A percentile compares a stretch with the other conserved stretches of the same genome.
Conservation (phyloP, 2,888 invertebrate genomes). For the Malthinus seriepunctatus region DNA sequence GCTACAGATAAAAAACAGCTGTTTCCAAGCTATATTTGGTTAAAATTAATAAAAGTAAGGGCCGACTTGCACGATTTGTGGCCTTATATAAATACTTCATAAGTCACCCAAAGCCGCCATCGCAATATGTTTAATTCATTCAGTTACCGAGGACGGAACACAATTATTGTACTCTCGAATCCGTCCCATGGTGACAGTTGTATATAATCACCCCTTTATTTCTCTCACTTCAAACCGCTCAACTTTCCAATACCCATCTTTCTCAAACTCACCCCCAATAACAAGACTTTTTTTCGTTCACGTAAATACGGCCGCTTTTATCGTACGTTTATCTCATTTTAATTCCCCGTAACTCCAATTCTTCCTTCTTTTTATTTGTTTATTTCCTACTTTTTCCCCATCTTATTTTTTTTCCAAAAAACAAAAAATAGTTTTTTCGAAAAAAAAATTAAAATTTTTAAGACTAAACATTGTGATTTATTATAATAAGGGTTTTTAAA, state of each 20-base stretch:
- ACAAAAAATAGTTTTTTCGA: too few relatives aligned
- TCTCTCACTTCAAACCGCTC: slow-evolving; percentile 4
- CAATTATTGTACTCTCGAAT: slow-evolving; percentile 57
- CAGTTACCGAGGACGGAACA: slow-evolving; percentile 45
- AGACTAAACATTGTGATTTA: slow-evolving; percentile 21
- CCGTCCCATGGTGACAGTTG: slow-evolving; percentile 65
- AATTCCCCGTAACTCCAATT: slow-evolving; percentile 4
- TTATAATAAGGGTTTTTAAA: slow-evolving; percentile 33
- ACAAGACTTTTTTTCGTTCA: slow-evolving; percentile 11
- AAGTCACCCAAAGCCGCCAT: slow-evolving; percentile 30
- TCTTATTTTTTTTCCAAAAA: too few relatives aligned
- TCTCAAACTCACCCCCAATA: background rate
- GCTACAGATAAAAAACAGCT: slow-evolving; percentile 39
- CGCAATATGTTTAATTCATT: slow-evolving; percentile 51
- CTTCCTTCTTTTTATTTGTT: background rate
- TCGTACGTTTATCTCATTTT: slow-evolving; percentile 6
- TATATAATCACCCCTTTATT: slow-evolving; percentile 56
- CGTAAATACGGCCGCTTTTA: slow-evolving; percentile 1
- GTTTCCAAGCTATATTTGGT: slow-evolving; percentile 38
- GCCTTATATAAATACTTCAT: slow-evolving; percentile 38
- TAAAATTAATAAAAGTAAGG: slow-evolving; percentile 41
- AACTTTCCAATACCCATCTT: background rate
- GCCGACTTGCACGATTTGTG: slow-evolving; percentile 36
- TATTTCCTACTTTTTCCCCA: background rate
- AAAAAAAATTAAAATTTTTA: too few relatives aligned